phyloP scores from a whole-genome alignment of 2,888 invertebrate species.

The Laspeyria flexula region DNA sequence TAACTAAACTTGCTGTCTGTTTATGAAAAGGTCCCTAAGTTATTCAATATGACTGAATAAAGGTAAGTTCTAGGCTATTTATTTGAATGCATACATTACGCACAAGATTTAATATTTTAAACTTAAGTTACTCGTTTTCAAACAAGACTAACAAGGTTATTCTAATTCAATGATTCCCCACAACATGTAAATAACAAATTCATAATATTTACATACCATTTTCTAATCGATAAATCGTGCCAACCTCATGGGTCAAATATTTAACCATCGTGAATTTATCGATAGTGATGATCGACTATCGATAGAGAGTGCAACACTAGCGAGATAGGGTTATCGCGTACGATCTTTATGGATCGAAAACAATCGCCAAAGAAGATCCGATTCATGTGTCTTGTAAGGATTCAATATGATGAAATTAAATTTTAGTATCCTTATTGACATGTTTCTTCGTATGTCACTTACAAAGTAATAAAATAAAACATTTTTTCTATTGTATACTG shows the following conservation, averaged over 20 bases:
- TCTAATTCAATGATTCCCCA: constrained; percentile 55
- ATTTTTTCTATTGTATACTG: constrained; percentile 26
- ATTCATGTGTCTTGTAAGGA: constrained; percentile 61
- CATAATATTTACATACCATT: constrained; percentile 71
- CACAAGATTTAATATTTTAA: constrained; percentile 45
- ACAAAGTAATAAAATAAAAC: constrained; percentile 36
- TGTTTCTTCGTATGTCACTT: constrained; percentile 42
- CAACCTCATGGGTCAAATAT: constrained; percentile 73
- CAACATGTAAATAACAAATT: constrained; percentile 63
- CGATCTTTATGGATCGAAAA: constrained; percentile 75
- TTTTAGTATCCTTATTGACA: constrained; percentile 62
- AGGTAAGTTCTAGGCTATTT: constrained; percentile 39
- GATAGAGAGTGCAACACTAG: constrained; percentile 70
- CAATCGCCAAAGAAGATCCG: constrained; percentile 64
- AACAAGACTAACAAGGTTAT: constrained; percentile 58
- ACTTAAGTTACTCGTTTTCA: constrained; percentile 38
- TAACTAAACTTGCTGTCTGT: constrained; percentile 41
- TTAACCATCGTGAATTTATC: constrained; percentile 67
- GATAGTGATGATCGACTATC: constrained; percentile 64
- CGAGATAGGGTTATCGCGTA: constrained; percentile 70
- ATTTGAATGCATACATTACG: constrained; percentile 45
- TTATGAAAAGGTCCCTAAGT: constrained; percentile 43
- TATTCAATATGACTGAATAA: constrained; percentile 43
- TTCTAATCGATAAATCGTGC: constrained; percentile 73
- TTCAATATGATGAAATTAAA: constrained; percentile 71